A percentile compares a stretch with the other conserved stretches of the same genome.
phyloP scores from a whole-genome alignment of 64 coral and sea anemone genomes.

The Montipora capricornis region DNA sequence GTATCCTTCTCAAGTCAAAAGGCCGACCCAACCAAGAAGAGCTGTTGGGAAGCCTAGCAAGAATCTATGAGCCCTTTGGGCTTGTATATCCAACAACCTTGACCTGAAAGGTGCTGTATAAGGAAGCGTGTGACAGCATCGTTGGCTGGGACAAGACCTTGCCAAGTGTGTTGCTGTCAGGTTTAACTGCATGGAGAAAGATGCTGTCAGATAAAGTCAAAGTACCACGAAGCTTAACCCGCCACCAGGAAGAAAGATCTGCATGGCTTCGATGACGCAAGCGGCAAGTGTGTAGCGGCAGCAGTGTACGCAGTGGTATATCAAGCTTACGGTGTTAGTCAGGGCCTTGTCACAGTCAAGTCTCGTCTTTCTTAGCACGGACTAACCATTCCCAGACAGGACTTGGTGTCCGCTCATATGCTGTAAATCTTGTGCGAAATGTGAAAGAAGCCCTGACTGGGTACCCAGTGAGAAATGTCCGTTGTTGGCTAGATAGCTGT shows the following conservation, averaged over 20 bases:
- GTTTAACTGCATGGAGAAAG: background rate
- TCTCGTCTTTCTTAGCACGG: background rate
- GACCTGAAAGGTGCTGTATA: background rate
- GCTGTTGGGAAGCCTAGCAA: background rate
- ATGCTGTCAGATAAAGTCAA: background rate
- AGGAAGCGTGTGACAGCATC: background rate
- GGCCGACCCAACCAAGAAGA: slow-evolving; percentile 13
- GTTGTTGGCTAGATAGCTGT: slow-evolving; percentile 30
- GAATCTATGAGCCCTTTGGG: background rate
- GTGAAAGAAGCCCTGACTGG: background rate
- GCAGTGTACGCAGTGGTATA: background rate
- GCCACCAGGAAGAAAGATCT: background rate
- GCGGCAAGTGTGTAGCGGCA: background rate
- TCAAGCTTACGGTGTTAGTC: background rate
- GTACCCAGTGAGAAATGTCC: background rate
- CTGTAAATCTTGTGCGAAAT: background rate
- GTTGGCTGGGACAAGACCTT: background rate
- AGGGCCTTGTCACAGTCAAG: background rate
- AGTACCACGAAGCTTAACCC: background rate
- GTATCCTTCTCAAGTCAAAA: background rate
- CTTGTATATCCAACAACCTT: background rate
- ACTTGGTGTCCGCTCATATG: background rate
- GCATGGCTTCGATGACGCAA: background rate
- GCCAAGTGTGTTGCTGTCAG: background rate
- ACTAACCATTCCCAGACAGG: background rate